These are phyloP conservation scores for Pantelozetes paolii DNA, from an alignment of 2,888 invertebrate genomes.

Conservation along the genomic window DNA sequence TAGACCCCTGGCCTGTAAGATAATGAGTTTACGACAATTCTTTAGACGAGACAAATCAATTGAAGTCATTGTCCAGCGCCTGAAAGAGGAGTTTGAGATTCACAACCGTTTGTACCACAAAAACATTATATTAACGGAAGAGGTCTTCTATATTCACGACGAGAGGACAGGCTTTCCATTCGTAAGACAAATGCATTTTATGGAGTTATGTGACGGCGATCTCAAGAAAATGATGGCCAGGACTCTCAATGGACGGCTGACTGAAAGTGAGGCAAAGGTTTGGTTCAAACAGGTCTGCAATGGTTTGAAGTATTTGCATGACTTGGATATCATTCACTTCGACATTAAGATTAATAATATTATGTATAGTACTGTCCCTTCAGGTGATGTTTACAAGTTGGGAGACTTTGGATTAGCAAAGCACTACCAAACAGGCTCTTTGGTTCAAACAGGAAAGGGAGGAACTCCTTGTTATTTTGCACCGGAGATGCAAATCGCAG, in stretches of 20 bases:
- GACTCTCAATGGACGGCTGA: not conserved
- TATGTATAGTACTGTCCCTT: not conserved
- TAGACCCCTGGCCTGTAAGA: not conserved
- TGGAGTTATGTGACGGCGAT: constrained; percentile 36
- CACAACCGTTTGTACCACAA: constrained; percentile 33
- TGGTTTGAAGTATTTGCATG: constrained; percentile 35
- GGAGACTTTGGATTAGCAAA: too few species aligned
- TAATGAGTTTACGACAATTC: not conserved
- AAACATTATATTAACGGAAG: constrained; percentile 35
- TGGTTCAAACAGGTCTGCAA: constrained; percentile 33
- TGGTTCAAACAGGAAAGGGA: too few species aligned
- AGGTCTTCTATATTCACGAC: constrained; percentile 38
- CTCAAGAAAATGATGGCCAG: constrained; percentile 7
- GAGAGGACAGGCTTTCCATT: constrained; percentile 3
- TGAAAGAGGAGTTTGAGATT: constrained; percentile 35
- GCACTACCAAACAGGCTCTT: too few species aligned
- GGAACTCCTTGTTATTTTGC: too few species aligned
- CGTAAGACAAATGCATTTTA: constrained; percentile 34
- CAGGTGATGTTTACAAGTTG: too few species aligned
- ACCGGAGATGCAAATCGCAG: too few species aligned
- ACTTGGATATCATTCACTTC: constrained; percentile 35
- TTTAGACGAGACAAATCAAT: not conserved
- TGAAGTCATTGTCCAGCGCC: constrained; percentile 7
- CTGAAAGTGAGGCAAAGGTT: constrained; percentile 1
- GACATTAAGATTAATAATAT: constrained; percentile 40